Evolutionary conservation across 2,888 invertebrate genomes (phyloP).

Genomic region (Laspeyria flexula): DNA sequence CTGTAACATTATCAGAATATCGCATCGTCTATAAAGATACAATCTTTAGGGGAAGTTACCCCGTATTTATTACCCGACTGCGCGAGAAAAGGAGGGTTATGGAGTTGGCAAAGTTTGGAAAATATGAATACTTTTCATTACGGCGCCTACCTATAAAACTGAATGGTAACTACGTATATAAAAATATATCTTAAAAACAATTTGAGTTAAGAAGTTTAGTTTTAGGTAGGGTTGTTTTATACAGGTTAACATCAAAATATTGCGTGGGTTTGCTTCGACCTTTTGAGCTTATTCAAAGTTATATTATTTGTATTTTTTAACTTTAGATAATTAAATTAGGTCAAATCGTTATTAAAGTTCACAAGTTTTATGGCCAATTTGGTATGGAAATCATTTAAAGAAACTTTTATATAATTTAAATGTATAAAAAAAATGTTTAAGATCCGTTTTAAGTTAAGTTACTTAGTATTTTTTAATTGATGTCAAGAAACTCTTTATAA

Average conservation of each 20-base stretch:
- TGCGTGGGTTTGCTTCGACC: neutral
- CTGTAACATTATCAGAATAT: constrained; percentile 34
- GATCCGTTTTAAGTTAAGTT: too few species aligned
- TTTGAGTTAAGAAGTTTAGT: constrained; percentile 10
- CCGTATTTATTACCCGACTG: constrained; percentile 35
- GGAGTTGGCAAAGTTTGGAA: constrained; percentile 34
- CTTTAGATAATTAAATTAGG: too few species aligned
- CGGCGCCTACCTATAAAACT: constrained; percentile 32
- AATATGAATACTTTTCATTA: constrained; percentile 48
- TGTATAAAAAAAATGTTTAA: too few species aligned
- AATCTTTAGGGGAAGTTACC: constrained; percentile 32
- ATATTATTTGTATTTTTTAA: neutral
- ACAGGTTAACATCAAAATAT: constrained; percentile 5
- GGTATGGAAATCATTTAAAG: too few species aligned
- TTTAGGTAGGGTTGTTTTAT: neutral
- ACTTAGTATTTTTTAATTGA: too few species aligned
- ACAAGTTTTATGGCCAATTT: too few species aligned
- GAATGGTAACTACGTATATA: constrained; percentile 35
- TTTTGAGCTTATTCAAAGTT: neutral
- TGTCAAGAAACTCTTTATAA: too few species aligned
- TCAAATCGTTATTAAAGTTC: too few species aligned
- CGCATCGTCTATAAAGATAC: constrained; percentile 40
- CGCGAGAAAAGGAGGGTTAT: constrained; percentile 15
- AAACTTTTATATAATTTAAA: too few species aligned
- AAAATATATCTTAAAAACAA: constrained; percentile 34